Evolutionary conservation across 2,888 invertebrate species (phyloP), one percentile per base, ranked within the genome.

Genomic region (Phasia obesa): DNA sequence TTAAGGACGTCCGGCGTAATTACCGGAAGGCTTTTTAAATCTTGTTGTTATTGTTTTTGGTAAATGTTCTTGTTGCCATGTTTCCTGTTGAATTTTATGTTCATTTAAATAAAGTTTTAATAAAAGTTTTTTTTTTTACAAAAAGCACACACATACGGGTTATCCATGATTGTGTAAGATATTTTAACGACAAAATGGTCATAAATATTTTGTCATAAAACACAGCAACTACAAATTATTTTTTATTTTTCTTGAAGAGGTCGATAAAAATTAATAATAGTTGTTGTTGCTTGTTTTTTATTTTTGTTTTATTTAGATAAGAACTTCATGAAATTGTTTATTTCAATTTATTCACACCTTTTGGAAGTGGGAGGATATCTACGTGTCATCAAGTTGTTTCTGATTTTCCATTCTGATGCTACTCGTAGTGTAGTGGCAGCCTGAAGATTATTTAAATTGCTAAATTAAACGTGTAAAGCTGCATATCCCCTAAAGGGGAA

Each of bases 1-100:
- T 82, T 82, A 82, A 82, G 82, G 77, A 82, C 74, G 69, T 74
- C 35, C 21, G 27, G 57, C 11, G 17, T 74, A 21, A 74, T 74
- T 70, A 78, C 82, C 82, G 82, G 82, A 82, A 82, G 82, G 69
- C 42, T 57, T 62, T 77, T 75, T 65, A 51, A 42, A 70, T 25
- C 55, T 62, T 21, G 0, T 23, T 55, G 49, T 17, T 35, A 27
- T 51, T 59, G 38, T 38, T 17, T 35, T 57, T 65, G 38, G 21
- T 21, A 15, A 21, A 44, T 44, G 2, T 59, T 59, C 25, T 49
- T 51, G 38, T 27, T 60, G 17, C 6, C 11, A 60, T 69, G 57
- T 81, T 81, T 81, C 76, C 75, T 81, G 81, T 59, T 81, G 42
- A 51, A 31, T 62, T 42, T n/a, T 42, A 13, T 13, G n/a, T n/a